These are phyloP conservation scores for Nothocercus julius DNA, from an alignment of 2,113 vertebrate genomes.

Conservation along the genomic window DNA sequence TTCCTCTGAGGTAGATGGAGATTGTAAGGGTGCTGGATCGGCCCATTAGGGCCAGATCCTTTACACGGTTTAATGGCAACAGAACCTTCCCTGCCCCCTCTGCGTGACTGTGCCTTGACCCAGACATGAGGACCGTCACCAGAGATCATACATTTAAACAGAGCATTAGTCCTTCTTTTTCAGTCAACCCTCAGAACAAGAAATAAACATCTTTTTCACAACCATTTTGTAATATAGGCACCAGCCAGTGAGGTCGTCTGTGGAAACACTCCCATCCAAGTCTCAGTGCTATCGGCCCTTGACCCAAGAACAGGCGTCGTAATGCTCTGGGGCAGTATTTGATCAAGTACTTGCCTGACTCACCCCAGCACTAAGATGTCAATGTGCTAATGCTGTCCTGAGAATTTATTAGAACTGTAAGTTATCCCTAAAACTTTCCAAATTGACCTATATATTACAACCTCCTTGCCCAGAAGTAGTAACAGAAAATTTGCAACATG, in stretches of 20 bases:
- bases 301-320: background rate
- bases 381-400: background rate
- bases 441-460: background rate
- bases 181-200: background rate
- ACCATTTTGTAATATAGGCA: background rate
- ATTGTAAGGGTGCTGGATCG: accelerated
- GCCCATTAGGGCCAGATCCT: background rate
- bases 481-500: background rate
- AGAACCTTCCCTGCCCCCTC: background rate
- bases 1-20: background rate
- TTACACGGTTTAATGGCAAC: background rate
- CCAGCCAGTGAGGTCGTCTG: background rate
- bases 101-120: accelerated
- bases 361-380: background rate
- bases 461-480: background rate
- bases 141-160: background rate
- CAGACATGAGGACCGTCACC: background rate
- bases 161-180: background rate
- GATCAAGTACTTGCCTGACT: background rate
- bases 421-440: background rate
- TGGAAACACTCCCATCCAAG: background rate
- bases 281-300: background rate
- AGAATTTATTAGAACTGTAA: background rate
- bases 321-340: background rate
- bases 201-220: background rate